phyloP scores from a whole-genome alignment of 1,140 invertebrate genomes.

The Drosophila ananassae region DNA sequence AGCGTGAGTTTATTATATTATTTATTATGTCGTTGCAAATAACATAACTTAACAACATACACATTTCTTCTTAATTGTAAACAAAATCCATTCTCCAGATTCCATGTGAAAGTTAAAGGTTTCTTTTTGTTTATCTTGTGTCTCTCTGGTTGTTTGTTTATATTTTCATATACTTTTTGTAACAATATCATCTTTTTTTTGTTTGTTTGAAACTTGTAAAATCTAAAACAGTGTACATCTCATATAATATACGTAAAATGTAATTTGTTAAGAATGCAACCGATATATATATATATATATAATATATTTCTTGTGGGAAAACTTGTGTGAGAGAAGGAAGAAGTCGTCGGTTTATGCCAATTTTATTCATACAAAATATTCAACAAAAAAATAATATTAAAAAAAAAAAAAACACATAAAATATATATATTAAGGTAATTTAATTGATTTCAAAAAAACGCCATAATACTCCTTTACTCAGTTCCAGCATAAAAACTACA shows the following conservation, averaged over 20 bases:
- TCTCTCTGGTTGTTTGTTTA: not conserved
- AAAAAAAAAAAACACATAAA: not conserved
- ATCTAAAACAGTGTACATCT: conserved; percentile 3
- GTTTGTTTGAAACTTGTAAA: not conserved
- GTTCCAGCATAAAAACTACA: conserved; percentile 84
- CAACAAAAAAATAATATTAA: conserved; percentile 3
- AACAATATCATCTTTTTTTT: not conserved
- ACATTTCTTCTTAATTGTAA: conserved; percentile 30
- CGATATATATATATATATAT: not conserved
- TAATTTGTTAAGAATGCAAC: not conserved
- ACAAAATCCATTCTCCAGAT: conserved; percentile 11
- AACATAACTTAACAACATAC: conserved; percentile 43
- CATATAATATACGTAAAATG: not conserved
- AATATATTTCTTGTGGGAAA: conserved; percentile 1
- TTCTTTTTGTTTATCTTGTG: conserved; percentile 13
- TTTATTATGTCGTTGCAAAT: conserved; percentile 38
- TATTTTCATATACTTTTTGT: not conserved
- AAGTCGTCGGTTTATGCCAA: not conserved
- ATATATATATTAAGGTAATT: not conserved
- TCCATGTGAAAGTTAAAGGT: conserved; percentile 4
- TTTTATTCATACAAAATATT: not conserved
- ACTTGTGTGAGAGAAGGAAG: conserved; percentile 2
- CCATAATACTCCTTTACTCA: conserved; percentile 84
- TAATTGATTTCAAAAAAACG: conserved; percentile 72
- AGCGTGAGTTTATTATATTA: conserved; percentile 27